Evolutionary conservation across 2,888 invertebrate species (phyloP), one percentile per base, ranked within the genome.

Genomic region (Drosophila atripex): DNA sequence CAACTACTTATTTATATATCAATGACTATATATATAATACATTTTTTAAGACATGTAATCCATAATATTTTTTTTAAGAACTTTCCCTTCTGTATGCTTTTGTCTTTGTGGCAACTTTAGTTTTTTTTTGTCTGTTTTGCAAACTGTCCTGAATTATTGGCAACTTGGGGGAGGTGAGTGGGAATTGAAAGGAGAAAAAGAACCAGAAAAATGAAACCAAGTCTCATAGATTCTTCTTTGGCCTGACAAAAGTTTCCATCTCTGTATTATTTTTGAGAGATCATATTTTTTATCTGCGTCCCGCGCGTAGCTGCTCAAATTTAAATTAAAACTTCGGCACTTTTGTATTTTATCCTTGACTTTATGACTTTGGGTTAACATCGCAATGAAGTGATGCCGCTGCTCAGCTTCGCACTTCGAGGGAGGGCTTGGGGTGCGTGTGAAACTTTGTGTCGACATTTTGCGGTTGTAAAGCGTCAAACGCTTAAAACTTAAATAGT

Each of bases 401-500:
- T 45, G 69, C 57, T 64, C 23, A 53, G 25, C 53, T 52, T 38
- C 28, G 38, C 43, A 49, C 49, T 47, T 35, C 35, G 6, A 16
- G 5, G 12, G 1, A 2, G 39, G 14, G 59, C 45, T 28, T 52
- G 74, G 47, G 57, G 39, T 51, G 80, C 71, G 78, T 76, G 80
- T 52, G 82, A 83, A 86, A 80, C 88, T 84, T 84, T 80, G 72
- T 73, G 73, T 71, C 77, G 73, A 77, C 80, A 88, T 88, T 88
- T 80, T 85, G 88, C 66, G 84, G 84, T 78, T 84, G 84, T 80
- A 80, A 85, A 85, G 78, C 80, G 84, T 73, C 83, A 86, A 84
- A 80, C 80, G 73, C 80, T 85, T 88, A 86, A 85, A 85, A 88
- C 84, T 88, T 85, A 86, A 83, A 86, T 83, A 77, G 80, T 64